phyloP scores from a whole-genome alignment of 1,140 invertebrate species.

The Telenomus remus region DNA sequence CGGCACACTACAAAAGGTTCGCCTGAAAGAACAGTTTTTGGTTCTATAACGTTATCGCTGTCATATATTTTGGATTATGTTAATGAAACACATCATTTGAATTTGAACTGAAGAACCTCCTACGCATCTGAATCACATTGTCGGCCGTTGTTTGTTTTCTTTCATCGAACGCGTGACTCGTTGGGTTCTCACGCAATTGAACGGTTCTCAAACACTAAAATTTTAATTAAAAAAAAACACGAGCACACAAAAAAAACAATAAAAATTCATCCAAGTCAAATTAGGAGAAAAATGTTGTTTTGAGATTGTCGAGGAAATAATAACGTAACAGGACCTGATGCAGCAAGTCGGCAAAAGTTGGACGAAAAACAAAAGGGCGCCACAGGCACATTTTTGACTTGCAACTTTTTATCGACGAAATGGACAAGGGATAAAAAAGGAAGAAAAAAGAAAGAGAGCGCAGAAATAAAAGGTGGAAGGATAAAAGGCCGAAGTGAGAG shows the following conservation, averaged over 20 bases:
- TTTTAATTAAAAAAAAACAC: too few species aligned
- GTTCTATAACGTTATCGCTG: slow-evolving; percentile 27
- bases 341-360: slow-evolving; percentile 5
- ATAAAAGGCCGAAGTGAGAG: slow-evolving; percentile 30
- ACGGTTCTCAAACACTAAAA: too few species aligned
- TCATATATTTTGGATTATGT: slow-evolving; percentile 55
- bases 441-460: slow-evolving; percentile 26
- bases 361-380: slow-evolving; percentile 34
- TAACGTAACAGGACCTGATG: slow-evolving; percentile 11
- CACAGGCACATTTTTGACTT: slow-evolving; percentile 45
- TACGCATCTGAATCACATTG: slow-evolving; percentile 34
- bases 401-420: slow-evolving; percentile 38
- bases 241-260: too few species aligned
- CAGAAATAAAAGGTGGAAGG: slow-evolving; percentile 53
- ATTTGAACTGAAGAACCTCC: slow-evolving; percentile 36
- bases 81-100: slow-evolving; percentile 31
- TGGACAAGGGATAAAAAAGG: slow-evolving; percentile 52
- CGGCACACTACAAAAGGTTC: slow-evolving; percentile 35
- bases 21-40: slow-evolving; percentile 18
- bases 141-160: slow-evolving; percentile 32
- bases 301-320: slow-evolving; percentile 5
- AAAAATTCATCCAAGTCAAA: too few species aligned
- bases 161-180: slow-evolving; percentile 24
- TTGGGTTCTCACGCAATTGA: slow-evolving; percentile 37
- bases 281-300: too few species aligned